Evolutionary conservation across 2,113 vertebrate genomes (phyloP).

Genomic region (Channa argus): DNA sequence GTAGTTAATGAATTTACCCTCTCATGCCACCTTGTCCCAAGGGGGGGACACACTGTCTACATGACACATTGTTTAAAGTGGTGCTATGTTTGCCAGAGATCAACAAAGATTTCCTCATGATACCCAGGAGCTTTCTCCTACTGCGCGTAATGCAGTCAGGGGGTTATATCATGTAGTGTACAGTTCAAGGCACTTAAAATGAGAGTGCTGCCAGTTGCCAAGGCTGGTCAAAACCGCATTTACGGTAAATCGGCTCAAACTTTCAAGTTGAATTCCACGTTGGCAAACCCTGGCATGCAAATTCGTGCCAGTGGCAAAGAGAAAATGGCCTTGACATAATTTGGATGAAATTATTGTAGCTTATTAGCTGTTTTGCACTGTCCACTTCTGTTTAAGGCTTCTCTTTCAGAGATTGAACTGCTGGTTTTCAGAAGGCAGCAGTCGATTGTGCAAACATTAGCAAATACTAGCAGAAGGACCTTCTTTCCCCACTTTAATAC

Average conservation of each 20-base stretch:
- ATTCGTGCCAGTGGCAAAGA: conserved; percentile 16
- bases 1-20: conserved; percentile 79
- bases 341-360: background rate
- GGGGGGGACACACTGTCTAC: conserved; percentile 50
- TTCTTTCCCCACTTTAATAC: too few species aligned
- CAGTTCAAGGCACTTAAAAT: background rate
- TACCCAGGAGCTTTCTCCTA: conserved; percentile 47
- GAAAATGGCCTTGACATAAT: conserved; percentile 14
- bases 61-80: conserved; percentile 68
- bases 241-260: conserved; percentile 7
- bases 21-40: conserved; percentile 59
- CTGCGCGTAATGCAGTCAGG: background rate
- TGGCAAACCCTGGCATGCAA: conserved; percentile 25
- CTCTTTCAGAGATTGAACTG: background rate
- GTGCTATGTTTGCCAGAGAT: conserved; percentile 55
- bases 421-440: background rate
- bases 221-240: conserved; percentile 3
- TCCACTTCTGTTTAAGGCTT: background rate
- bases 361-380: conserved; percentile 1
- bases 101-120: conserved; percentile 59
- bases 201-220: conserved; percentile 14
- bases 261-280: conserved; percentile 6
- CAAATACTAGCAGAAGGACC: too few species aligned
- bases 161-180: conserved; percentile 9
- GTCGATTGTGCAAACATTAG: background rate